Evolutionary conservation across 1,140 invertebrate genomes (phyloP), one percentile per base, ranked within the genome.

Genomic region (Colletes gigas): DNA sequence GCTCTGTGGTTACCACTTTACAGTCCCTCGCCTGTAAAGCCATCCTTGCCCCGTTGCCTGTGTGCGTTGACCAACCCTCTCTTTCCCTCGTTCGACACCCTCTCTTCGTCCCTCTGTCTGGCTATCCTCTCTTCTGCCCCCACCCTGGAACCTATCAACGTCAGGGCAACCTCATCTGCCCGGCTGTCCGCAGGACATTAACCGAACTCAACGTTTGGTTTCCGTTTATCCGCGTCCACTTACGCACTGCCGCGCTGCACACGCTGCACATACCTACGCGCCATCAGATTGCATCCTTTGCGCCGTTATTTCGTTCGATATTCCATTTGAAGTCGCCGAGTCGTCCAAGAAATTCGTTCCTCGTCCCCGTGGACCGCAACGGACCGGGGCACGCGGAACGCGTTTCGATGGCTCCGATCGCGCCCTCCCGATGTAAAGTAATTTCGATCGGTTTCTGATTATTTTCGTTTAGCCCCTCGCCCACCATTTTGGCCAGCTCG

Each of bases 81-180:
- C 67, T 39, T 47, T 69, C 39, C 52, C 55, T 52, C 17, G 5
- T 0, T 14, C 54, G 8, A 12, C 19, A 8, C 10, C 50, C 39
- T 5, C 21, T 47, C 70, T 78, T 70, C 63, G 73, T 83, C 71
- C 83, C 63, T 72, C 21, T 77, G 81, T 78, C 81, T 79, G 80
- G 83, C 84, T 83, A 77, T 88, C 83, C 88, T 85, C 78, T 87
- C 71, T 74, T 30, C 78, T 54, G 30, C 65, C 50, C 65, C 57
- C 80, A 82, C 74, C 54, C 59, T 55, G 81, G 70, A 89, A 90
- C 87, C 91, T 91, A 93, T 92, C 92, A 92, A 90, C 89, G 89
- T 90, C 92, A 91, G 89, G 87, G 87, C 89, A 90, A 91, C 88
- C 91, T 91, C 90, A 92, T 92, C 89, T 89, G 88, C 83, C 88